A percentile compares a stretch with the other conserved stretches of the same genome.
phyloP scores from a whole-genome alignment of 2,888 invertebrate genomes.

The Drosophila melanosoma region DNA sequence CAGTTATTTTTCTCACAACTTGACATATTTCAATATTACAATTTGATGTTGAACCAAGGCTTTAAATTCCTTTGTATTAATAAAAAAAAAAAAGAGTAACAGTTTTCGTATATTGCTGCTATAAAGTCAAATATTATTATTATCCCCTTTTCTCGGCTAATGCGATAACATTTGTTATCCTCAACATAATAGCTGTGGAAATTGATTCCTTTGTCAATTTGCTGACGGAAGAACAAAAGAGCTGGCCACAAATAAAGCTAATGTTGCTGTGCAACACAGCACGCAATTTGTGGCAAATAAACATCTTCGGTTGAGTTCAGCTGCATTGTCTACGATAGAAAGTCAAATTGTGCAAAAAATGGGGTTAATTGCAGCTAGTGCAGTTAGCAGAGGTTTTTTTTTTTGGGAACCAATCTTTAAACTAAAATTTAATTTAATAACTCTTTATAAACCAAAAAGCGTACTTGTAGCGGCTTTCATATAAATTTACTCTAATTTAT shows the following conservation, averaged over 20 bases:
- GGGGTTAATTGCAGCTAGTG: not conserved
- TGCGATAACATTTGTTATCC: constrained; percentile 28
- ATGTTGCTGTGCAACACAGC: constrained; percentile 33
- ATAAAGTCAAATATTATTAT: constrained; percentile 7
- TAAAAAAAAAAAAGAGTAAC: too few relatives aligned
- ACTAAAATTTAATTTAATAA: not conserved
- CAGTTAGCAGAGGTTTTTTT: not conserved
- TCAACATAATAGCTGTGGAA: constrained; percentile 21
- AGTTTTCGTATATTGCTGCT: not conserved
- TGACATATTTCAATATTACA: not conserved
- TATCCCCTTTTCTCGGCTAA: constrained; percentile 1
- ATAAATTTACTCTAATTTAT: not conserved
- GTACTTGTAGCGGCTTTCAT: not conserved
- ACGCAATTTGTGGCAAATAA: constrained; percentile 39
- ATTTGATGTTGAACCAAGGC: not conserved
- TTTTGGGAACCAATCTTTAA: too few relatives aligned
- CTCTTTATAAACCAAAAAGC: not conserved
- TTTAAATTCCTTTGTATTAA: not conserved
- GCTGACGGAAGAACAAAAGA: constrained; percentile 40
- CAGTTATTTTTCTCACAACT: not conserved
- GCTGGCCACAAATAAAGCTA: constrained; percentile 37
- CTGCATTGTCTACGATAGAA: constrained; percentile 37
- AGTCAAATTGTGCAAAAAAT: constrained; percentile 8
- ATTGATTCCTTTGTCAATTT: constrained; percentile 39
- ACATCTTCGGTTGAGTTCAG: constrained; percentile 27